Conservation (phyloP, 2,888 invertebrate genomes). For the Aromia moschata region DNA sequence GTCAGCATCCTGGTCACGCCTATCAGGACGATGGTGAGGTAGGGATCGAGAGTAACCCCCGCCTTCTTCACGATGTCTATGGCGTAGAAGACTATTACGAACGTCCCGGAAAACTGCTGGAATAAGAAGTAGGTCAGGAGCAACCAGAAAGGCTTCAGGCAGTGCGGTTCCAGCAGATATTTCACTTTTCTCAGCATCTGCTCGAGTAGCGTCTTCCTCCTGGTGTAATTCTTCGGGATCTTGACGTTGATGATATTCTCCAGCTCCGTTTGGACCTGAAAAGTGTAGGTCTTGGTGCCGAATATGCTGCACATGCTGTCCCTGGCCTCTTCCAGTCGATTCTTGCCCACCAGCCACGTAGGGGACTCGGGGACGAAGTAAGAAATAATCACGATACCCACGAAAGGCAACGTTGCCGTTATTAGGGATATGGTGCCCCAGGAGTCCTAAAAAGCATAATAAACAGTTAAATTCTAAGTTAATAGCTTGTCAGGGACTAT, state of each 20-base stretch:
- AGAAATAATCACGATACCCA: constrained; percentile 59
- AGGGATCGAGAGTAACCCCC: constrained; percentile 63
- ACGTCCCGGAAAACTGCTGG: constrained; percentile 69
- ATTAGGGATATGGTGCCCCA: constrained; percentile 63
- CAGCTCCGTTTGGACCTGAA: constrained; percentile 52
- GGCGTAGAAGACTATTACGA: constrained; percentile 68
- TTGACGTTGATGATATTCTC: constrained; percentile 48
- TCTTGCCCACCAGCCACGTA: constrained; percentile 65
- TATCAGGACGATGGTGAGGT: constrained; percentile 65
- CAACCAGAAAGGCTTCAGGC: constrained; percentile 64
- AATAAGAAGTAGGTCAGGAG: constrained; percentile 66
- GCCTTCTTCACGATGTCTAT: constrained; percentile 65
- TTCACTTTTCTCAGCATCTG: constrained; percentile 49
- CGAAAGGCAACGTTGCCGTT: constrained; percentile 61
- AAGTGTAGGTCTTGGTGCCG: constrained; percentile 52
- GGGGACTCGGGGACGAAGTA: constrained; percentile 67
- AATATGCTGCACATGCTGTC: constrained; percentile 60
- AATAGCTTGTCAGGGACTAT: too few relatives aligned
- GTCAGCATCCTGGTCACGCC: constrained; percentile 64
- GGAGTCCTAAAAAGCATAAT: constrained; percentile 62
- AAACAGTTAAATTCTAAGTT: too few relatives aligned
- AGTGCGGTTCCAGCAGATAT: constrained; percentile 58
- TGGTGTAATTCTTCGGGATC: constrained; percentile 33
- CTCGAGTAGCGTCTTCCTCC: constrained; percentile 39
- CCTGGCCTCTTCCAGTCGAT: constrained; percentile 64